Evolutionary conservation across 2,888 invertebrate species (phyloP).

Genomic region (Chouioia cunea): DNA sequence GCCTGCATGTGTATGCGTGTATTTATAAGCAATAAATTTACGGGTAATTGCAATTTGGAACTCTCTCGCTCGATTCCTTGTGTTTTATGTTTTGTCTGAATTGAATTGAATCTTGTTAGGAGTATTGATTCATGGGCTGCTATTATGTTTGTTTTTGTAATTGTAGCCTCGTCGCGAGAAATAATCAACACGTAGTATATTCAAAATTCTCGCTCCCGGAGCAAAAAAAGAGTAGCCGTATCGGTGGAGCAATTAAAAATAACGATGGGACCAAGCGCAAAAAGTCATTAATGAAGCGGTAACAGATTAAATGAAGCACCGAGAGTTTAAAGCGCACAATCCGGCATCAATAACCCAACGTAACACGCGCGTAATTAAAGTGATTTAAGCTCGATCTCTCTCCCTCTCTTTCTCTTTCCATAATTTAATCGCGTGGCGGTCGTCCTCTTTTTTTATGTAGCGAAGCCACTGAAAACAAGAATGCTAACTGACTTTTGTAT

Average conservation of each 20-base stretch:
- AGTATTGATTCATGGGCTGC: background rate
- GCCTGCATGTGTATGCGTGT: background rate
- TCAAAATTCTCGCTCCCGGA: background rate
- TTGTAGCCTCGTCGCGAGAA: background rate
- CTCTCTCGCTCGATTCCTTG: background rate
- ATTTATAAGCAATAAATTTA: slow-evolving; percentile 37
- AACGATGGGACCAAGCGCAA: slow-evolving; percentile 20
- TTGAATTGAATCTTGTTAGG: background rate
- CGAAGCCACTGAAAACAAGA: too few relatives aligned
- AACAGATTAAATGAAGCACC: slow-evolving; percentile 40
- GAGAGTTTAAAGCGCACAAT: slow-evolving; percentile 28
- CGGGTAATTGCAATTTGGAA: slow-evolving; percentile 31
- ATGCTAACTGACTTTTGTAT: too few relatives aligned
- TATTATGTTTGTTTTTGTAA: slow-evolving; percentile 4
- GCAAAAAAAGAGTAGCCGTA: background rate
- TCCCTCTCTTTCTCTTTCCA: slow-evolving; percentile 21
- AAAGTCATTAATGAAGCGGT: slow-evolving; percentile 45
- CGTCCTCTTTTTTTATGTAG: background rate
- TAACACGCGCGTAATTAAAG: slow-evolving; percentile 41
- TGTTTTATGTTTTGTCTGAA: background rate
- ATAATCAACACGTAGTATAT: slow-evolving; percentile 2
- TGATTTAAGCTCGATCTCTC: slow-evolving; percentile 36
- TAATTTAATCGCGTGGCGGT: slow-evolving; percentile 36
- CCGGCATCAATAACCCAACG: slow-evolving; percentile 42
- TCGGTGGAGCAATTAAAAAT: slow-evolving; percentile 30